These are phyloP conservation scores for Procambarus virginalis DNA, from an alignment of 1,140 invertebrate species.

Conservation along the genomic window DNA sequence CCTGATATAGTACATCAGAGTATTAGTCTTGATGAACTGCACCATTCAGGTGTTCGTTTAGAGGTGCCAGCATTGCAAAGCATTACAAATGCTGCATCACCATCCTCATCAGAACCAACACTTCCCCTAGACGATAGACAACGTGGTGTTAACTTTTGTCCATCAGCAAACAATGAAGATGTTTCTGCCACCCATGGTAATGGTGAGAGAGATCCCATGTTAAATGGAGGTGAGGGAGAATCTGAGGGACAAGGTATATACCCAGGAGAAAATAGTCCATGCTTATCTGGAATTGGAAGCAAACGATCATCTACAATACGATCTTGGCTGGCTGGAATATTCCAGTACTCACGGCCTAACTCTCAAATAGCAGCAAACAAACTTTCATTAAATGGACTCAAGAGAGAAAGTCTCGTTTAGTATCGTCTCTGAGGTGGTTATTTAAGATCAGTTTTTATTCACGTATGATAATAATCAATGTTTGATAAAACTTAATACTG, in stretches of 20 bases:
- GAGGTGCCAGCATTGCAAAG: conserved; percentile 35
- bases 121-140: conserved; percentile 43
- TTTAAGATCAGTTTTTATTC: conserved; percentile 4
- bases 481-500: too few relatives aligned
- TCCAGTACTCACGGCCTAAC: conserved; percentile 11
- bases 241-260: background rate
- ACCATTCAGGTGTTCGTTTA: conserved; percentile 30
- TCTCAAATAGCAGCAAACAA: conserved; percentile 19
- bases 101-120: conserved; percentile 58
- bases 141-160: conserved; percentile 64
- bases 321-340: conserved; percentile 8
- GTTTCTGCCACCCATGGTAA: background rate
- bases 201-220: conserved; percentile 44
- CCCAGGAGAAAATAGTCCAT: conserved; percentile 11
- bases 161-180: conserved; percentile 16
- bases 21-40: conserved; percentile 58
- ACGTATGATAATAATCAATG: background rate
- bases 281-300: background rate
- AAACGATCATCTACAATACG: background rate
- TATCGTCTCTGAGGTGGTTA: background rate
- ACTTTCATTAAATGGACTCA: conserved; percentile 31
- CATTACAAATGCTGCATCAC: conserved; percentile 42
- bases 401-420: conserved; percentile 45
- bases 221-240: conserved; percentile 17
- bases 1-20: conserved; percentile 51